These are phyloP conservation scores for Drosophila orosa DNA, from an alignment of 1,140 invertebrate species.

Conservation along the genomic window DNA sequence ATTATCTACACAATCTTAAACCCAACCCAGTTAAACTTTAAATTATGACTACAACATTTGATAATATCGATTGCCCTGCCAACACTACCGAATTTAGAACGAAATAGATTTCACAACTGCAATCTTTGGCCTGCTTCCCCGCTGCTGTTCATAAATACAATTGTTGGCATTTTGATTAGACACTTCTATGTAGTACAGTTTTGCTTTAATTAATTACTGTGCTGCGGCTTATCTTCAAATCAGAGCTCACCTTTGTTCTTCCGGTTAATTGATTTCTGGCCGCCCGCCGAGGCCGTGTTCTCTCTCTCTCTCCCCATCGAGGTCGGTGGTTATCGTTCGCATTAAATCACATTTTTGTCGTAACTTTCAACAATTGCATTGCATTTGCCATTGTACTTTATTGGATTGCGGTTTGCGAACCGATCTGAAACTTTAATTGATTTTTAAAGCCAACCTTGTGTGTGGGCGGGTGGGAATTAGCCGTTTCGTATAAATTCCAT, in stretches of 20 bases:
- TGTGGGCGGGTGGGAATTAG: constrained; percentile 20
- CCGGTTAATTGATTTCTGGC: constrained; percentile 69
- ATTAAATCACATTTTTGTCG: constrained; percentile 65
- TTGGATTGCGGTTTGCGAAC: constrained; percentile 52
- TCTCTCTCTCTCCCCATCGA: constrained; percentile 10
- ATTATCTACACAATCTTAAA: neutral
- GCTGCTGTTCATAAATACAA: constrained; percentile 28
- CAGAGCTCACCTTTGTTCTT: constrained; percentile 38
- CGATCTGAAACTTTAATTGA: constrained; percentile 68
- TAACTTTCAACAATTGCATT: constrained; percentile 42
- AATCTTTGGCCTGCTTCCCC: neutral
- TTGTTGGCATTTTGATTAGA: constrained; percentile 46
- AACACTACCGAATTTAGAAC: constrained; percentile 1
- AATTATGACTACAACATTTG: neutral
- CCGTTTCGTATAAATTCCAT: constrained; percentile 14
- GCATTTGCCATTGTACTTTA: constrained; percentile 32
- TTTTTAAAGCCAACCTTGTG: constrained; percentile 64
- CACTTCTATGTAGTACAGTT: constrained; percentile 23
- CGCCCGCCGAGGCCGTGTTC: constrained; percentile 50
- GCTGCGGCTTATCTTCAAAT: constrained; percentile 60
- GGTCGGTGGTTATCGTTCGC: constrained; percentile 63
- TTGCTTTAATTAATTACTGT: constrained; percentile 69
- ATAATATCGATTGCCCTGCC: neutral
- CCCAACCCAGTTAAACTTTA: too few species aligned
- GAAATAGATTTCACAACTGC: constrained; percentile 25